phyloP scores from a whole-genome alignment of 2,888 invertebrate genomes.

The Synergus itoensis region DNA sequence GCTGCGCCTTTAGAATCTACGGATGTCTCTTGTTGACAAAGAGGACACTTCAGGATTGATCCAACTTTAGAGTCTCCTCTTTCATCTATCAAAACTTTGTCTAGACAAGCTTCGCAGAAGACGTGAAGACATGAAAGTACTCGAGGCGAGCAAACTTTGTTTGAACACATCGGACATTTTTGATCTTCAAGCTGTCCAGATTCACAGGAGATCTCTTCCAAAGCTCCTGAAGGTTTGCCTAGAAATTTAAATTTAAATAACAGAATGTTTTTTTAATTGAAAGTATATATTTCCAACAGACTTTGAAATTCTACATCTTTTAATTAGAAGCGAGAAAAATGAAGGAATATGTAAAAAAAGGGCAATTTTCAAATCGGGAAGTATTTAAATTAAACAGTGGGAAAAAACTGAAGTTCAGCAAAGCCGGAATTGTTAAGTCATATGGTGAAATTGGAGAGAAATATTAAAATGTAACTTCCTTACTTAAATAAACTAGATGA shows the following conservation, averaged over 20 bases:
- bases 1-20: slow-evolving; percentile 88
- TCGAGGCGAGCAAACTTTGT: slow-evolving; percentile 89
- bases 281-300: background rate
- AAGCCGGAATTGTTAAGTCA: background rate
- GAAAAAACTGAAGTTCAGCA: background rate
- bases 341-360: too few species aligned
- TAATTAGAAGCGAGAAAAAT: background rate
- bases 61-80: slow-evolving; percentile 84
- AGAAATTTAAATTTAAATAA: background rate
- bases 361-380: too few species aligned
- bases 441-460: background rate
- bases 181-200: slow-evolving; percentile 65
- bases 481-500: background rate
- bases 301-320: background rate
- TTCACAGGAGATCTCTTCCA: slow-evolving; percentile 68
- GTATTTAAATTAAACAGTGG: background rate
- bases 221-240: slow-evolving; percentile 46
- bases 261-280: background rate
- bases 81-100: slow-evolving; percentile 87
- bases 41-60: slow-evolving; percentile 85
- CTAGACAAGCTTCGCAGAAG: slow-evolving; percentile 95
- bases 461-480: too few species aligned
- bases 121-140: slow-evolving; percentile 96
- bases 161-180: slow-evolving; percentile 79
- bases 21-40: slow-evolving; percentile 92